Evolutionary conservation across 2,888 invertebrate genomes (phyloP), one percentile per base, ranked within the genome.

Genomic region (Polydrusus pterygomalis): DNA sequence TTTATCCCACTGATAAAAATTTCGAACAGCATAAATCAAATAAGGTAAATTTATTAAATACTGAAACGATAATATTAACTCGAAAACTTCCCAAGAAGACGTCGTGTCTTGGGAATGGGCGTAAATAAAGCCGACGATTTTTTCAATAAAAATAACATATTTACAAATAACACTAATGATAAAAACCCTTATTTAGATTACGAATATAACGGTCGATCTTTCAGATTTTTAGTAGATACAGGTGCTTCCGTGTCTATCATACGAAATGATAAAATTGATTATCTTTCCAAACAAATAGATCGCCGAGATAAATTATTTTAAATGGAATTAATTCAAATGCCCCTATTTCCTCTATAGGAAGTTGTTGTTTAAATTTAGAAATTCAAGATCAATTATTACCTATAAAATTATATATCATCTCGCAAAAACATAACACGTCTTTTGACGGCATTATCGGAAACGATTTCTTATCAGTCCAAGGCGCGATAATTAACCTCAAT

Each of bases 361-460:
- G 10, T 40, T 40, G 10, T 40, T 40, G 40, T 8, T 6, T 40
- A 11, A n/a, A 43, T n/a, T 43, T 43, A 43, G 6, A 43, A 34
- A 7, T 34, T 10, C 34, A 34, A 34, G 8, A 34, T 34, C 34
- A 34, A 34, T 34, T 43, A 13, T 43, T 43, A n/a, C n/a, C 43
- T n/a, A n/a, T 43, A 43, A 43, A 43, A 43, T 43, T 43, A n/a
- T 43, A 43, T 13, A 43, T 43, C 1, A 43, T 43, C n/a, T 13
- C 43, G 6, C 43, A 43, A 13, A n/a, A 40, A 40, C 9, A 11
- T 40, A 40, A 40, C 11, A 11, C 8, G 9, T 54, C 77, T 10
- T 78, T 77, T 67, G 80, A 80, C 43, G 80, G 80, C 17, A 47
- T 82, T 9, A 34, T 81, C 51, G 81, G 80, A 17, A 78, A 80